Evolutionary conservation across 2,888 invertebrate genomes (phyloP).

Genomic region (Drosophila multiciliata): DNA sequence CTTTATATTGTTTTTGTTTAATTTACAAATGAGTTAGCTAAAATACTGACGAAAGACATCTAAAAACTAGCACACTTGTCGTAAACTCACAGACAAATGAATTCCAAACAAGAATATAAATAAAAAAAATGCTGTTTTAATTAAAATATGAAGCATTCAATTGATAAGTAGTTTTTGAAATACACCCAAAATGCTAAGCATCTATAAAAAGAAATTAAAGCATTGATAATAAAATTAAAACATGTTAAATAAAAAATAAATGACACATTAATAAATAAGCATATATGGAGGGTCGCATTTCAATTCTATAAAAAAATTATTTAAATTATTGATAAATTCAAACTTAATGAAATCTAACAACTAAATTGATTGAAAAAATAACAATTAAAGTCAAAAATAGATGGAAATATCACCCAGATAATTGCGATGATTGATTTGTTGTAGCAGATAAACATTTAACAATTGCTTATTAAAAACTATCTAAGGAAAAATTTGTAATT

Average conservation of each 20-base stretch:
- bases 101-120: constrained; percentile 5
- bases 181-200: constrained; percentile 9
- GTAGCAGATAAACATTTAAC: constrained; percentile 25
- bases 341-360: constrained; percentile 16
- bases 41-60: constrained; percentile 35
- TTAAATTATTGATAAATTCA: constrained; percentile 24
- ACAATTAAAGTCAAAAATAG: constrained; percentile 27
- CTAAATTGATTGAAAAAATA: constrained; percentile 4
- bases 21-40: constrained; percentile 32
- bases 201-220: constrained; percentile 10
- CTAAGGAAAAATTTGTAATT: constrained; percentile 15
- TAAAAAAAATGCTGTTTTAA: constrained; percentile 8
- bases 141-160: constrained; percentile 16
- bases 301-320: constrained; percentile 40
- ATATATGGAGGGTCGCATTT: constrained; percentile 49
- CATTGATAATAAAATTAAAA: constrained; percentile 32
- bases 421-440: constrained; percentile 19
- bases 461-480: constrained; percentile 16
- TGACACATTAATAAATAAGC: constrained; percentile 18
- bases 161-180: constrained; percentile 38
- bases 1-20: constrained; percentile 15
- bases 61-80: neutral
- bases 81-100: neutral
- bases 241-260: constrained; percentile 12
- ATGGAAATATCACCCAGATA: constrained; percentile 19